Evolutionary conservation across 1,140 invertebrate species (phyloP).

Genomic region (Drosophila triauraria): DNA sequence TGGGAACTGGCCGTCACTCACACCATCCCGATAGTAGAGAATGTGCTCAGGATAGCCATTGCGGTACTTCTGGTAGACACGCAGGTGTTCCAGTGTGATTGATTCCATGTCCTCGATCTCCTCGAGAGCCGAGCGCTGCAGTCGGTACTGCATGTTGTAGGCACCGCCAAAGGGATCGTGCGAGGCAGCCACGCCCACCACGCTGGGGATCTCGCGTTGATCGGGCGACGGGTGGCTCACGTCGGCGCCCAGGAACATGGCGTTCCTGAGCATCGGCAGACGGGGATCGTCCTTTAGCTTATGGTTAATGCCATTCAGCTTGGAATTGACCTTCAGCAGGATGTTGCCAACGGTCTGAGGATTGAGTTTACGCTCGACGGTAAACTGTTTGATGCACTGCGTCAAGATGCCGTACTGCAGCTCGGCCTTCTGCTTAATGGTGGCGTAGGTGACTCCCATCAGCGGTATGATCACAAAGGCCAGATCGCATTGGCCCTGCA

Average conservation of each 20-base stretch:
- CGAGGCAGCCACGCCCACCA: constrained; percentile 93
- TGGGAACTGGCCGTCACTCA: constrained; percentile 94
- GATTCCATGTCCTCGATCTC: constrained; percentile 91
- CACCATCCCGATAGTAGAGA: constrained; percentile 94
- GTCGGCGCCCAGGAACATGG: constrained; percentile 94
- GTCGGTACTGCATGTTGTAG: constrained; percentile 90
- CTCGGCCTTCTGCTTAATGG: constrained; percentile 92
- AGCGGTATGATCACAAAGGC: constrained; percentile 87
- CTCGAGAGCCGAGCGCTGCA: constrained; percentile 89
- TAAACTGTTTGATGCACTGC: constrained; percentile 91
- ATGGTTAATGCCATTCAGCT: constrained; percentile 94
- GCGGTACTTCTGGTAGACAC: constrained; percentile 85
- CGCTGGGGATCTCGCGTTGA: constrained; percentile 89
- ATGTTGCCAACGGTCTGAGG: constrained; percentile 89
- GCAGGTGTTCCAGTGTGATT: constrained; percentile 87
- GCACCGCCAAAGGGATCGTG: constrained; percentile 88
- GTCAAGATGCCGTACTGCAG: constrained; percentile 91
- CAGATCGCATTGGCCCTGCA: constrained; percentile 30
- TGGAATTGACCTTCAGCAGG: constrained; percentile 93
- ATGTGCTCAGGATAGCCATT: constrained; percentile 87
- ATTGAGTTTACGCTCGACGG: constrained; percentile 77
- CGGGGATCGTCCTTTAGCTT: constrained; percentile 81
- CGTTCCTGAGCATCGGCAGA: constrained; percentile 58
- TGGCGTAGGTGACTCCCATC: constrained; percentile 85
- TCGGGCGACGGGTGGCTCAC: constrained; percentile 94